Conservation (phyloP, 2,888 invertebrate species). For the Glaucopsyche alexis region DNA sequence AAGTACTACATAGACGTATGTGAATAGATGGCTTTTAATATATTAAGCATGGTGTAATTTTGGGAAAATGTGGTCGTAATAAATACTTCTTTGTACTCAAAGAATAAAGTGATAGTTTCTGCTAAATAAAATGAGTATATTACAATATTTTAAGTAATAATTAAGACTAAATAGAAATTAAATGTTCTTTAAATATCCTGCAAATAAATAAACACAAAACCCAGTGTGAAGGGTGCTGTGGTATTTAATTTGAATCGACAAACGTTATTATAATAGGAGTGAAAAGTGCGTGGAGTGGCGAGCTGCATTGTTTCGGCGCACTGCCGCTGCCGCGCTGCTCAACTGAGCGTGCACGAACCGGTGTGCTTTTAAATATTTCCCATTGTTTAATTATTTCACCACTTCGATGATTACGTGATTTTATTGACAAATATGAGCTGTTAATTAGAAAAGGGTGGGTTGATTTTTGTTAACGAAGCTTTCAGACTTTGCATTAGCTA, state of each 20-base stretch:
- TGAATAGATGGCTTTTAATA: no score
- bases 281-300: conserved; percentile 19
- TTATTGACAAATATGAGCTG: conserved; percentile 17
- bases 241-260: conserved; percentile 31
- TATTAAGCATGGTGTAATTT: no score
- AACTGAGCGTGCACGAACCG: conserved; percentile 52
- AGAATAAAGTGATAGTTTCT: no score
- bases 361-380: conserved; percentile 48
- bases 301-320: conserved; percentile 34
- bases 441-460: conserved; percentile 8
- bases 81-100: no score
- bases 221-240: conserved; percentile 28
- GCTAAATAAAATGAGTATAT: background rate
- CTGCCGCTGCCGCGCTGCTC: conserved; percentile 48
- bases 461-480: background rate
- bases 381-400: conserved; percentile 42
- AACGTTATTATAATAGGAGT: conserved; percentile 34
- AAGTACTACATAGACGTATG: no score
- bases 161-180: background rate
- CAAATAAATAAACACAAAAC: conserved; percentile 5
- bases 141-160: background rate
- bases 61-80: no score
- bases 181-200: background rate
- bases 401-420: conserved; percentile 23
- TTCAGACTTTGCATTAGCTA: background rate